Conservation (phyloP, 2,113 vertebrate genomes). For the Pelmatolapia mariae region DNA sequence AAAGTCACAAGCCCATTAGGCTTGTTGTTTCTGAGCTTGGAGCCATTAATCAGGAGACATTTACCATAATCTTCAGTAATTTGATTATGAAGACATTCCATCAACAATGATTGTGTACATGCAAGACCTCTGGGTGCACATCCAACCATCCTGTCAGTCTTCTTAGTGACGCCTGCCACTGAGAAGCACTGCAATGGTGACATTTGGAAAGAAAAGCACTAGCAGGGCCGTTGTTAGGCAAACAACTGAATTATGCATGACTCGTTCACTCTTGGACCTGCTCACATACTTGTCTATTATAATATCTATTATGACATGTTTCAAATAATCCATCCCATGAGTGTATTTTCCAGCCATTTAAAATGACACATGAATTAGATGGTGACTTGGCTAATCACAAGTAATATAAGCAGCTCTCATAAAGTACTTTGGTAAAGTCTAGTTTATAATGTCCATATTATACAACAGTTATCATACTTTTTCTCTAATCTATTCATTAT, state of each 20-base stretch:
- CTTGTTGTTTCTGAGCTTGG: neutral
- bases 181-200: slow-evolving; percentile 19
- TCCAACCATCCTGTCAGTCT: slow-evolving; percentile 17
- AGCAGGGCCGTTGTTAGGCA: slow-evolving; percentile 11
- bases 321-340: neutral
- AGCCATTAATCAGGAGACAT: slow-evolving; percentile 45
- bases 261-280: neutral
- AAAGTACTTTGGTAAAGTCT: neutral
- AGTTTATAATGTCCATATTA: neutral
- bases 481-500: neutral
- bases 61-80: slow-evolving; percentile 53
- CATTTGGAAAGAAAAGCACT: slow-evolving; percentile 26
- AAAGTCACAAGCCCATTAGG: slow-evolving; percentile 12
- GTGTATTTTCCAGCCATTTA: neutral
- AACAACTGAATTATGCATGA: slow-evolving; percentile 58
- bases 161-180: slow-evolving; percentile 17
- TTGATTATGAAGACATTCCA: slow-evolving; percentile 29
- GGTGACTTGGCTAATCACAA: neutral
- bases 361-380: neutral
- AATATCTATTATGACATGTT: neutral
- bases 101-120: neutral
- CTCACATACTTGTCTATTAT: neutral
- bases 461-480: neutral
- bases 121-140: neutral
- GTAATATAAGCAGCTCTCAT: neutral